phyloP scores from a whole-genome alignment of 2,113 vertebrate genomes.

The Otis tarda region DNA sequence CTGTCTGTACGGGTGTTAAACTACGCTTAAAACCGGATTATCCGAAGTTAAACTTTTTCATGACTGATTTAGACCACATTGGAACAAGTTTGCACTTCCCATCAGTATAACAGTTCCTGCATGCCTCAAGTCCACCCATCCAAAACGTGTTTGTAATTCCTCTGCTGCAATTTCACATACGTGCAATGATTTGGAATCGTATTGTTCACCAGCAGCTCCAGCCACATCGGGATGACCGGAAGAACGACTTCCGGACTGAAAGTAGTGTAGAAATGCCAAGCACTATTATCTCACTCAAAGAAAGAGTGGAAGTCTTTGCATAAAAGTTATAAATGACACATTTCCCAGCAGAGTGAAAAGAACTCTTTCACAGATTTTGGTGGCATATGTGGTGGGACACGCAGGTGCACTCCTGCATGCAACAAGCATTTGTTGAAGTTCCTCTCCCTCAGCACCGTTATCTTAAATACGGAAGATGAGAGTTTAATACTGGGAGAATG shows the following conservation, averaged over 20 bases:
- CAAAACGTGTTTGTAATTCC: background rate
- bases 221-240: no score
- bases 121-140: background rate
- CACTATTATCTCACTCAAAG: background rate
- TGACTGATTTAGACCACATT: background rate
- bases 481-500: background rate
- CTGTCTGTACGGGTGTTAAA: background rate
- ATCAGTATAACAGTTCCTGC: background rate
- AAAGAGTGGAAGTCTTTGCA: background rate
- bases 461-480: background rate
- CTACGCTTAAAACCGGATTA: background rate
- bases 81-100: background rate
- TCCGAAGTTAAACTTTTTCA: background rate
- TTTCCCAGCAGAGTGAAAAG: background rate
- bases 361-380: background rate
- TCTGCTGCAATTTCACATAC: background rate
- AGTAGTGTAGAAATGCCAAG: background rate
- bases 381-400: background rate
- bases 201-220: background rate
- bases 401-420: background rate
- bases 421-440: background rate
- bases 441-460: background rate
- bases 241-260: background rate
- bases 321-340: background rate
- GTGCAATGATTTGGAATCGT: accelerated